A percentile compares a stretch with the other conserved stretches of the same genome.
phyloP scores from a whole-genome alignment of 2,113 vertebrate genomes.

The Epinephelus fuscoguttatus region DNA sequence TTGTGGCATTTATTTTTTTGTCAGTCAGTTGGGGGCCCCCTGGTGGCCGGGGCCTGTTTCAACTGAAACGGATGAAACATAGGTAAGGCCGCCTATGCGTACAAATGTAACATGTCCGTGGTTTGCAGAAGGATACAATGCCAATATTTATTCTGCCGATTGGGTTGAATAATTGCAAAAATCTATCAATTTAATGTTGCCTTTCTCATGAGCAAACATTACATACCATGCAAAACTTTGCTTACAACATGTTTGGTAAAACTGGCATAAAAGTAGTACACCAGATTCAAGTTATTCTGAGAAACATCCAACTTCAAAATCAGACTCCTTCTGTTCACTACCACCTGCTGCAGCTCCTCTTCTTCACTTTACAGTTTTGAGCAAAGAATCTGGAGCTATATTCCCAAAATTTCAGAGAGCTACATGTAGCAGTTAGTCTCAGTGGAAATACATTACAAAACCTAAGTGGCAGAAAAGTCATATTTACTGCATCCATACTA shows the following conservation, averaged over 20 bases:
- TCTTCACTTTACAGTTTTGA: not conserved
- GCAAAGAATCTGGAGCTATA: not conserved
- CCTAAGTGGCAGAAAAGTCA: not conserved
- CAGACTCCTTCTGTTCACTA: constrained; percentile 29
- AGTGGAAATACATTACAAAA: not conserved
- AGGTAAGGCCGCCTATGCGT: too few species aligned
- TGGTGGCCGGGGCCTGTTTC: too few species aligned
- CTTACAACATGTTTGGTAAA: not conserved
- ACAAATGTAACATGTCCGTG: too few species aligned
- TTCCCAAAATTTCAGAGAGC: not conserved
- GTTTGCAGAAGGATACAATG: too few species aligned
- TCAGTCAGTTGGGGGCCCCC: too few species aligned
- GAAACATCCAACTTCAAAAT: constrained; percentile 10
- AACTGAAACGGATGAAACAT: too few species aligned
- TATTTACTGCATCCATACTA: not conserved
- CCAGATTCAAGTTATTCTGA: constrained; percentile 8
- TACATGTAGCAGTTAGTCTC: not conserved
- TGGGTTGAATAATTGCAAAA: not conserved
- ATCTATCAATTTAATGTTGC: not conserved
- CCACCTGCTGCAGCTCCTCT: not conserved
- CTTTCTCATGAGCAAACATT: not conserved
- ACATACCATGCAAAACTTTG: not conserved
- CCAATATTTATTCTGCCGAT: too few species aligned
- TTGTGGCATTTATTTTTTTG: too few species aligned
- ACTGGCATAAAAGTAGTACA: not conserved